Conservation (phyloP, 2,888 invertebrate genomes). For the Dione juno region DNA sequence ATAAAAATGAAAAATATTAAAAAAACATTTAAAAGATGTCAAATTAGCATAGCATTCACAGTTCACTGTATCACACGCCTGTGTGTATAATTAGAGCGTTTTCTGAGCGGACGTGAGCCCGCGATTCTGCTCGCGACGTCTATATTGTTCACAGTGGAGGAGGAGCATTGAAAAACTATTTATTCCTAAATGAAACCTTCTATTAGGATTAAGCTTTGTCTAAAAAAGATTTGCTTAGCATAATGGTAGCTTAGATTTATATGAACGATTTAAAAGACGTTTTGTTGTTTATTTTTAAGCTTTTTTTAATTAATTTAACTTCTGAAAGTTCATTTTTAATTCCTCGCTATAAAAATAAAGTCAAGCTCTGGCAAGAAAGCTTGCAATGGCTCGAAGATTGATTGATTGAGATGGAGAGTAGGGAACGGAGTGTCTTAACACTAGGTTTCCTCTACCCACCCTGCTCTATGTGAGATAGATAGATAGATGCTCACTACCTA, state of each 20-base stretch:
- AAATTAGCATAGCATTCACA: background rate
- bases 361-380: no score
- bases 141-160: conserved; percentile 22
- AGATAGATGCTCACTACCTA: no score
- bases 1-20: background rate
- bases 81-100: conserved; percentile 37
- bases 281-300: background rate
- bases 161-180: conserved; percentile 27
- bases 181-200: conserved; percentile 25
- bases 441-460: no score
- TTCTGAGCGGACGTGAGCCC: conserved; percentile 30
- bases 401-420: no score
- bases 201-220: conserved; percentile 21
- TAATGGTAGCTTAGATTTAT: background rate
- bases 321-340: no score
- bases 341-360: no score
- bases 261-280: background rate
- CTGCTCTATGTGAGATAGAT: no score
- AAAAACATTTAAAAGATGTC: background rate
- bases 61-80: conserved; percentile 17
- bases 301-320: no score
- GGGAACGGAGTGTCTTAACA: no score
- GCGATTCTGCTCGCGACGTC: conserved; percentile 32
- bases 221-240: conserved; percentile 10
- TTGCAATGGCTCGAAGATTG: no score